Conservation (phyloP, 2,888 invertebrate genomes). For the Cerastis leucographa region DNA sequence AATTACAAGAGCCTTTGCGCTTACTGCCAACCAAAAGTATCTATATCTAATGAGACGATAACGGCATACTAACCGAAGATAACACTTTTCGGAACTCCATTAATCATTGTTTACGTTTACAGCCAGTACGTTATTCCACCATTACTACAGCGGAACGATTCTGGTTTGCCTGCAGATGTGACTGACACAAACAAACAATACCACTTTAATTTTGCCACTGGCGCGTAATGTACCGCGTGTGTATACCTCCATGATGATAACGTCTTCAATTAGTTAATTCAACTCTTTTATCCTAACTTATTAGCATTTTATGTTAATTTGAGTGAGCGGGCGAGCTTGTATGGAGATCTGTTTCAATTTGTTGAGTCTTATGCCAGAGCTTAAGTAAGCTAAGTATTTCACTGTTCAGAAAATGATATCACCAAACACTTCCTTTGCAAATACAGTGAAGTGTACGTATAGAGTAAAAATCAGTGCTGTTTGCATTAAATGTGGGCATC, state of each 20-base stretch:
- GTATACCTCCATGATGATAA: constrained; percentile 31
- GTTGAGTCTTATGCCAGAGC: constrained; percentile 21
- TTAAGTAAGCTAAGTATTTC: not conserved
- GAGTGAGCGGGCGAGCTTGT: constrained; percentile 26
- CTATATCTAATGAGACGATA: constrained; percentile 13
- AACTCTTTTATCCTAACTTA: constrained; percentile 50
- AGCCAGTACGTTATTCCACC: constrained; percentile 48
- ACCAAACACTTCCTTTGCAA: constrained; percentile 16
- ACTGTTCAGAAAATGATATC: constrained; percentile 20
- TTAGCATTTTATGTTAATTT: constrained; percentile 57
- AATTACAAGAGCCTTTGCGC: not conserved
- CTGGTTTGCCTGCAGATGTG: constrained; percentile 60
- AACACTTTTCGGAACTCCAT: constrained; percentile 48
- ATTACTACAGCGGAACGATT: constrained; percentile 63
- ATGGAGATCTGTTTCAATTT: constrained; percentile 42
- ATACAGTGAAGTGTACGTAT: constrained; percentile 1
- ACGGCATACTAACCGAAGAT: constrained; percentile 23
- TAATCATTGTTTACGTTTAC: constrained; percentile 61
- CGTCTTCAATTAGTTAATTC: constrained; percentile 56
- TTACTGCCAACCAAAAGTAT: constrained; percentile 7
- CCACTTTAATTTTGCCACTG: constrained; percentile 59
- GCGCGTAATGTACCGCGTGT: constrained; percentile 23
- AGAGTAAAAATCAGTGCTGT: constrained; percentile 44
- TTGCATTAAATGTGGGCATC: constrained; percentile 47
- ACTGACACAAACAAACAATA: constrained; percentile 70